Evolutionary conservation across 2,888 invertebrate genomes (phyloP).

Genomic region (Malthinus seriepunctatus): DNA sequence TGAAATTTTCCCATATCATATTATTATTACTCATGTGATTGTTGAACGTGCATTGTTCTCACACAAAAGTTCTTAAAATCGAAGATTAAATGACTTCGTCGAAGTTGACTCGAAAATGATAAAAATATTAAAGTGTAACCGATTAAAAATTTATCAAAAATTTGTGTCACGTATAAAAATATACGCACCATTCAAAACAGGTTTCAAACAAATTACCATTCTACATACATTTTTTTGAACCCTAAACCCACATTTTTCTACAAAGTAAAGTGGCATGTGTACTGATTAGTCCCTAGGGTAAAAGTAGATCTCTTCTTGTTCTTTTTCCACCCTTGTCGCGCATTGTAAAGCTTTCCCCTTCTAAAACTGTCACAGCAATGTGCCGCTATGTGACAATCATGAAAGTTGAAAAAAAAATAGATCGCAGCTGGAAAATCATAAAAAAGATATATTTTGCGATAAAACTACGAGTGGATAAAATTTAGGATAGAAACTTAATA

Average conservation of each 20-base stretch:
- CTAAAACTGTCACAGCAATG: constrained; percentile 15
- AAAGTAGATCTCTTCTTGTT: constrained; percentile 29
- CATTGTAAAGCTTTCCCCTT: constrained; percentile 13
- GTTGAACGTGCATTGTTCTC: no score
- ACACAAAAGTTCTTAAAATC: no score
- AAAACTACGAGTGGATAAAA: constrained; percentile 7
- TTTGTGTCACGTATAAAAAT: no score
- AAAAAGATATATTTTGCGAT: constrained; percentile 26
- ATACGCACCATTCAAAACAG: constrained; percentile 10
- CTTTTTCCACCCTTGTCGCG: constrained; percentile 22
- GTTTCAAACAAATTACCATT: constrained; percentile 21
- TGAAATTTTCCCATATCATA: no score
- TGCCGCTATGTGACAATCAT: constrained; percentile 22
- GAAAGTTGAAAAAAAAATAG: constrained; percentile 19
- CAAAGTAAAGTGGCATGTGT: constrained; percentile 48
- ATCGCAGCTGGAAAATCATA: constrained; percentile 25
- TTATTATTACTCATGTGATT: no score
- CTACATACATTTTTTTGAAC: constrained; percentile 28
- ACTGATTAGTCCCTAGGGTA: constrained; percentile 47
- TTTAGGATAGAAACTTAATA: background rate
- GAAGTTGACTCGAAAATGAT: no score
- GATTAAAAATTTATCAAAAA: no score
- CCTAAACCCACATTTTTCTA: constrained; percentile 35
- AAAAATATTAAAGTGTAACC: no score
- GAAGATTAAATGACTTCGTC: no score